Evolutionary conservation across 1,140 invertebrate genomes (phyloP).

Genomic region (Brachionus manjavacas): DNA sequence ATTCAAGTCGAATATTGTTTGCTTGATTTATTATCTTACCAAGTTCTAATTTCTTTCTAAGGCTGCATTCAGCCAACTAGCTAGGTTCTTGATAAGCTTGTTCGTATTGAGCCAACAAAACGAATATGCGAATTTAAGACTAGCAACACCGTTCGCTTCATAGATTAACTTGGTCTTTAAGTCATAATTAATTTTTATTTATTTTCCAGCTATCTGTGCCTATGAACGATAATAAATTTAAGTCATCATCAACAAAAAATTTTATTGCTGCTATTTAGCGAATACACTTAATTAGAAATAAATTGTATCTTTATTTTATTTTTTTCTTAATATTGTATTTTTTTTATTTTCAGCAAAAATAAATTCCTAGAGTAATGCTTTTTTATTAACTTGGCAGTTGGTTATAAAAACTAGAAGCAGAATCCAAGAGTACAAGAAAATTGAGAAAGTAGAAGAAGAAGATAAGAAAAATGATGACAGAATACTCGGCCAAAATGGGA

Average conservation of each 20-base stretch:
- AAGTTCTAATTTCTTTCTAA: not conserved
- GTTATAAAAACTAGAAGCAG: constrained; percentile 16
- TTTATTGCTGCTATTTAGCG: not conserved
- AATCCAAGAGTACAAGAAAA: not conserved
- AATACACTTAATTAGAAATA: constrained; percentile 30
- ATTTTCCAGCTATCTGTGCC: not conserved
- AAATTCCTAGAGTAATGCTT: constrained; percentile 11
- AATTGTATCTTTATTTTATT: constrained; percentile 37
- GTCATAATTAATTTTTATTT: constrained; percentile 12
- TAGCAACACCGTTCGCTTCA: not conserved
- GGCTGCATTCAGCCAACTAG: not conserved
- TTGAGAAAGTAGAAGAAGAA: not conserved
- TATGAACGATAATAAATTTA: constrained; percentile 36
- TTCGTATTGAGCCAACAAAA: not conserved
- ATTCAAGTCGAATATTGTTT: not conserved
- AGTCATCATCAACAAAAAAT: constrained; percentile 29
- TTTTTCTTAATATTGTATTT: not conserved
- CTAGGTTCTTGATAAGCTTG: not conserved
- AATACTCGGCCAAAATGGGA: not conserved
- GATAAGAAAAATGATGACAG: constrained; percentile 32
- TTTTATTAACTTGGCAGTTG: not conserved
- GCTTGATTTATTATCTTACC: constrained; percentile 35
- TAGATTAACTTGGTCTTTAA: constrained; percentile 9
- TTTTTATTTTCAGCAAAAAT: not conserved
- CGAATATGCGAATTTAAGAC: not conserved